phyloP scores from a whole-genome alignment of 2,888 invertebrate species.

The Noctua comes region DNA sequence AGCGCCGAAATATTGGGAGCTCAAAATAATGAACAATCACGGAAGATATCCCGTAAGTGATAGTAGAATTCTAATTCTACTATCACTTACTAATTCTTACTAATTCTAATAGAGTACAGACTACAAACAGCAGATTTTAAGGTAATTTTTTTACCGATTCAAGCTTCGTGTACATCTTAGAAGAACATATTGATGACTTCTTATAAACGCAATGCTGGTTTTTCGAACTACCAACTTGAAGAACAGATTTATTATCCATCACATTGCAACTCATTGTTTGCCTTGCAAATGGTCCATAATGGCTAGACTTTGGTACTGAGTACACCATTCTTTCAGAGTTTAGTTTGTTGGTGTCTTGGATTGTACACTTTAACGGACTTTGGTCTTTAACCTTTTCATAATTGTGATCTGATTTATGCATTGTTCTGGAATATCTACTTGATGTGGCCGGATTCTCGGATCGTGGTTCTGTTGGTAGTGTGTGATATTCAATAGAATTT shows the following conservation, averaged over 20 bases:
- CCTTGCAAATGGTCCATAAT: conserved; percentile 20
- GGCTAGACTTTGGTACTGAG: conserved; percentile 54
- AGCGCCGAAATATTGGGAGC: too few relatives aligned
- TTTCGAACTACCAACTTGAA: conserved; percentile 34
- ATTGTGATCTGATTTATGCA: conserved; percentile 21
- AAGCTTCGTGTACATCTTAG: conserved; percentile 59
- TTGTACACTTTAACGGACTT: conserved; percentile 18
- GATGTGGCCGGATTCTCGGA: conserved; percentile 39
- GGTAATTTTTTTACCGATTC: conserved; percentile 61
- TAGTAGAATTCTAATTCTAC: too few relatives aligned
- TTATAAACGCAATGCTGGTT: conserved; percentile 7
- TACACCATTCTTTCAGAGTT: conserved; percentile 45
- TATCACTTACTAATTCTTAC: too few relatives aligned
- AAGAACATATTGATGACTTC: conserved; percentile 29
- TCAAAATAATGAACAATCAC: too few relatives aligned
- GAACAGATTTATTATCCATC: conserved; percentile 39
- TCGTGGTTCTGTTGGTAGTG: conserved; percentile 72
- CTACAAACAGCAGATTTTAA: not conserved
- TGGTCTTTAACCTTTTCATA: conserved; percentile 15
- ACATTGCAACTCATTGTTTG: conserved; percentile 42
- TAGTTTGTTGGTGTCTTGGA: conserved; percentile 36
- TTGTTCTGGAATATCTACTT: conserved; percentile 14
- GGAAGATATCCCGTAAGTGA: too few relatives aligned
- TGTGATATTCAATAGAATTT: conserved; percentile 76
- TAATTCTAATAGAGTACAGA: not conserved